Base-by-base conservation (phyloP, 2,113 vertebrate species). In the Conger conger region DNA sequence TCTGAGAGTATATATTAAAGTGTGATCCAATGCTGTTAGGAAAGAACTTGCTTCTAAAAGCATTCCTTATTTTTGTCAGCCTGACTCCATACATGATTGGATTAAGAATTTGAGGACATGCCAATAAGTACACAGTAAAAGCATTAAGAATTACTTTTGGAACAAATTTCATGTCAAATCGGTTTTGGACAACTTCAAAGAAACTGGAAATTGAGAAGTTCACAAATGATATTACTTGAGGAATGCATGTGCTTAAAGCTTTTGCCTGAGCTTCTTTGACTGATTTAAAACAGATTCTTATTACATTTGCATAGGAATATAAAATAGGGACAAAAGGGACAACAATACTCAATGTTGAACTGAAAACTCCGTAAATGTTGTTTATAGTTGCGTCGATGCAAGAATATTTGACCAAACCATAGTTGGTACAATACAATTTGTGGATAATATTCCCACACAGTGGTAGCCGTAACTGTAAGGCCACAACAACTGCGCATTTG, bases 401-500 rank as follows among this genome's bases (percentile, higher is more conserved):
- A 2, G 93, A 85, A 68, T 92, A 84, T 81, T 89, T 93, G 0
- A 93, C 83, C 0, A 93, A n/a, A 2, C 84, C 78, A 35, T 88
- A 89, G 36, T 92, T 92, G 1, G 88, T 82, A 79, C 93, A 94
- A 42, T 82, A 91, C 0, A 93, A 86, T 35, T 86, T 91, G 20
- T 92, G n/a, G 3, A 94, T 86, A 0, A 85, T 17, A 78, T 90
- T 88, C 0, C 88, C 90, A 83, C 93, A 94, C 30, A 90, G 85
- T 20, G 83, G 57, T 13, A 91, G 36, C 5, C 57, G 18, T 27
- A 63, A 23, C 4, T 63, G 18, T 27, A 63, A 63, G 3, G 20
- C 23, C 23, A 63, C 5, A 20, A 79, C 0, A 78, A 15, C 27
- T 27, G 89, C 45, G 15, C 15, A 57, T 13, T 42, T 63, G 23